phyloP scores from a whole-genome alignment of 35 echinoderm and acorn worm genomes.

The Apostichopus japonicus region DNA sequence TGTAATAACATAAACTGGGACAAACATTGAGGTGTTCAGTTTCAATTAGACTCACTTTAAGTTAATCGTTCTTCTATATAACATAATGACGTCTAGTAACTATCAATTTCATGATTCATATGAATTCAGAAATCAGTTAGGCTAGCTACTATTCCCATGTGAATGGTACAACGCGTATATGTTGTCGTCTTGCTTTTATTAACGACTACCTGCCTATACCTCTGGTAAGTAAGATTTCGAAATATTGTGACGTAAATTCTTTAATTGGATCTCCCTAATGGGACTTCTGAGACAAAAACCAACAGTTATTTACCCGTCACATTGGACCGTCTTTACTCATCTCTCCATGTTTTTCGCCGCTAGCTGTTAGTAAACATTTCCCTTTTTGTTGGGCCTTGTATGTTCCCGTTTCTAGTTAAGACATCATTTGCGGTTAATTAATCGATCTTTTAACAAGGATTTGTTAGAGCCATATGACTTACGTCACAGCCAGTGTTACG shows the following conservation, averaged over 20 bases:
- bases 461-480: background rate
- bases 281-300: slow-evolving; percentile 12
- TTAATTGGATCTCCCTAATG: slow-evolving; percentile 34
- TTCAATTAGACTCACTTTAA: no score
- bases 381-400: background rate
- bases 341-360: background rate
- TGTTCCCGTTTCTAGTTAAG: slow-evolving; percentile 18
- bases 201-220: slow-evolving; percentile 18
- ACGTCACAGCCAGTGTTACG: slow-evolving; percentile 8
- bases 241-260: slow-evolving; percentile 36
- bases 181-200: background rate
- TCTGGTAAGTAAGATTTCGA: slow-evolving; percentile 29
- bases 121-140: no score
- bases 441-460: slow-evolving; percentile 36
- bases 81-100: no score
- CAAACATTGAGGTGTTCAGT: no score
- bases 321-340: background rate
- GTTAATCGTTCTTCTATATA: no score
- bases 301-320: slow-evolving; percentile 19
- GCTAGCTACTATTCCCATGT: background rate
- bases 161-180: background rate
- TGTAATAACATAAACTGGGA: no score
- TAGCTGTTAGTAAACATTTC: slow-evolving; percentile 30
- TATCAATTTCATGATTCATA: no score
- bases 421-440: background rate